Evolutionary conservation across 1,140 invertebrate species (phyloP), one percentile per base, ranked within the genome.

Genomic region (Drosophila oshimai): DNA sequence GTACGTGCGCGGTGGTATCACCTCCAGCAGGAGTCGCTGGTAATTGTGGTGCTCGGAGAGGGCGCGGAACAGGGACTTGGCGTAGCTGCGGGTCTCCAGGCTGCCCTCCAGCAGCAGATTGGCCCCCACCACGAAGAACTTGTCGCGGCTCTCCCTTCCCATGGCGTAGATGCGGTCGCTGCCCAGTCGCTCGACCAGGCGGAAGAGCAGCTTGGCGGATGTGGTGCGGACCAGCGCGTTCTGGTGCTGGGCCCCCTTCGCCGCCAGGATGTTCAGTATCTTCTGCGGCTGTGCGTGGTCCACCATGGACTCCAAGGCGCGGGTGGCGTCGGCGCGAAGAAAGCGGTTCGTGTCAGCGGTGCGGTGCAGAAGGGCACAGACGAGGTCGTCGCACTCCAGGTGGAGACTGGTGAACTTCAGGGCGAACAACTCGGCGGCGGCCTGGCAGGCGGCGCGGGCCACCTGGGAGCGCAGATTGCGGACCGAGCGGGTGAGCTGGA

Each of bases 341-440:
- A 99, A 99, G 74, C 95, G 95, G 90, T 98, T 98, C 1, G 97
- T 98, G 87, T 99, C 98, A 0, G 96, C 96, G 31, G 96, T 96
- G 74, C 97, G 95, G 62, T 96, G 95, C 12, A 99, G 91, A 18
- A 99, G 91, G 5, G 95, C 94, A 15, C 93, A 94, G 0, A 95
- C 94, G 51, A 97, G 93, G 73, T 97, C 96, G 79, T 99, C 98
- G 13, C 97, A 91, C 91, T 99, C 98, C 92, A 97, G 88, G 46
- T 99, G 97, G 72, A 98, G 93, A 10, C 92, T 92, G 67, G 94
- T 95, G 45, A 93, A 95, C 89, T 94, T 93, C 7, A 93, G 90
- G 0, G 92, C 90, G 90, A 98, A 98, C 64, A 98, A 88, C 47
- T 97, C 94, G 1, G 94, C 94, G 6, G 97, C 92, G 4, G 95